A percentile compares a stretch with the other conserved stretches of the same genome.
Evolutionary conservation across 1,140 invertebrate species (phyloP).

Genomic region (Thaumatotibia leucotreta): DNA sequence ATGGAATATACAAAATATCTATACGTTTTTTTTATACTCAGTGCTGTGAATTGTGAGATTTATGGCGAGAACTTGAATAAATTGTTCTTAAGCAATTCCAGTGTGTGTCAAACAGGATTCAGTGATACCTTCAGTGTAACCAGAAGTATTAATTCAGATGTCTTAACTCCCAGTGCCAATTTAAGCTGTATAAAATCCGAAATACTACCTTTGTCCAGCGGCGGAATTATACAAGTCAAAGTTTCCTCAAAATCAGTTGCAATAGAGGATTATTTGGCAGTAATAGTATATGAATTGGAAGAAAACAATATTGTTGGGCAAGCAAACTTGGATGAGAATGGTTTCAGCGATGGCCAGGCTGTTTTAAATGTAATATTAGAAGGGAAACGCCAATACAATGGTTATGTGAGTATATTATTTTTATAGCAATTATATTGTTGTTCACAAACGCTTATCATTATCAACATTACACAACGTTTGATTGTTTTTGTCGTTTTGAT

Average conservation of each 20-base stretch:
- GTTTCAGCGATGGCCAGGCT: background rate
- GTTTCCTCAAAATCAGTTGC: background rate
- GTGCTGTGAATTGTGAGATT: background rate
- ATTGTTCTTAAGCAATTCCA: background rate
- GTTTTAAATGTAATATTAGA: background rate
- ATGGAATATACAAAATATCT: background rate
- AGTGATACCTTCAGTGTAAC: background rate
- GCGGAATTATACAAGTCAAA: background rate
- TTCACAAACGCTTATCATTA: too few relatives aligned
- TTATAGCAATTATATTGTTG: too few relatives aligned
- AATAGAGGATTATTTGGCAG: background rate
- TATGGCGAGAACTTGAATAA: background rate
- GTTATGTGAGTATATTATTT: background rate
- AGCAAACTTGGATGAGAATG: background rate
- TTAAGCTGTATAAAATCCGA: background rate
- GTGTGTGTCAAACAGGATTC: background rate
- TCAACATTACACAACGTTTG: too few relatives aligned
- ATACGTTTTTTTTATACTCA: background rate
- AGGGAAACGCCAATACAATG: background rate
- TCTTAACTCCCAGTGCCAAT: background rate
- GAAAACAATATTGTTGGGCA: background rate
- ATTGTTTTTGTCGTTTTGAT: too few relatives aligned
- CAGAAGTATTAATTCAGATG: background rate
- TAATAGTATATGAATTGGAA: background rate
- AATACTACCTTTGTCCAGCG: background rate